Evolutionary conservation across 2,113 vertebrate species (phyloP).

Genomic region (Lepisosteus oculatus): DNA sequence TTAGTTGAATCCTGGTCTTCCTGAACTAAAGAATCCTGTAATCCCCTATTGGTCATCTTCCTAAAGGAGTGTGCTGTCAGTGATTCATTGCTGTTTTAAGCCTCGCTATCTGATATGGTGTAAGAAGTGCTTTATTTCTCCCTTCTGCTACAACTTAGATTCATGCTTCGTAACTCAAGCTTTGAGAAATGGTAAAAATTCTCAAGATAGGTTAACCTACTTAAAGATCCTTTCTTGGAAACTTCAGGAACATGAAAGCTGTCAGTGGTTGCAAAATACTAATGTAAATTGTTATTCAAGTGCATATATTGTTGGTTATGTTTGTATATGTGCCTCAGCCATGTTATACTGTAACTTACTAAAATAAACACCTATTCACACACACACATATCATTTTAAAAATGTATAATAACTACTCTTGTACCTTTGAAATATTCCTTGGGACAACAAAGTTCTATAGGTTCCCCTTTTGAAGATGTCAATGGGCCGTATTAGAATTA

Average conservation of each 20-base stretch:
- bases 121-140: not conserved
- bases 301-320: too few species aligned
- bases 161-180: constrained; percentile 2
- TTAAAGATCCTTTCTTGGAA: not conserved
- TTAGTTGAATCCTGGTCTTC: not conserved
- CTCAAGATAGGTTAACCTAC: not conserved
- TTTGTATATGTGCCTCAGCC: too few species aligned
- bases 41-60: constrained; percentile 8
- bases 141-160: not conserved
- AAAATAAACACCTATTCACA: too few species aligned
- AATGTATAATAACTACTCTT: too few species aligned
- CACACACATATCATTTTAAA: too few species aligned
- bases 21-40: constrained; percentile 2
- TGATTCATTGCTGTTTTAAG: constrained; percentile 4
- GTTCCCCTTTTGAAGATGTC: too few species aligned
- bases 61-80: constrained; percentile 4
- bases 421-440: too few species aligned
- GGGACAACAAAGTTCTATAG: too few species aligned
- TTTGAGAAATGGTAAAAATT: not conserved
- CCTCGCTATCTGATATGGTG: constrained; percentile 10
- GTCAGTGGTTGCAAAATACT: too few species aligned
- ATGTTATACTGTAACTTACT: too few species aligned
- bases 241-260: not conserved
- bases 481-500: too few species aligned
- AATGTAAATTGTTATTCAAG: too few species aligned